Percentiles rank a stretch among this genome's conserved stretches.
phyloP scores from a whole-genome alignment of 2,888 invertebrate genomes.

The Aproaerema taeniolella region DNA sequence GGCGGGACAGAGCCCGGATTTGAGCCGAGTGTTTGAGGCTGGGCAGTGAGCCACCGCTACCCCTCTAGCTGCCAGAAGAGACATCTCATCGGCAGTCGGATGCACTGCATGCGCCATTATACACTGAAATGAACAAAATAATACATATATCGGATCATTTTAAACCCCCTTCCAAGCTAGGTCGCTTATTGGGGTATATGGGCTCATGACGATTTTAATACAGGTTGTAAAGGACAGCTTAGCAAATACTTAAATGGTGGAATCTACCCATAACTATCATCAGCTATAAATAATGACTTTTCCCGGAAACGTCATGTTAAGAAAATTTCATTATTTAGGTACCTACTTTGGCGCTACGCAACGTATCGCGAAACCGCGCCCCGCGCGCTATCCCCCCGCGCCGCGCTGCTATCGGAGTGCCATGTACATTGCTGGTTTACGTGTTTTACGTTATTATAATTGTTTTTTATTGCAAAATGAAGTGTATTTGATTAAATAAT shows the following conservation, averaged over 20 bases:
- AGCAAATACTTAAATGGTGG: too few relatives aligned
- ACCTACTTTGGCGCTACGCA: too few relatives aligned
- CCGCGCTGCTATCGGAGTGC: too few relatives aligned
- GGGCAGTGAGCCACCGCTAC: constrained; percentile 91
- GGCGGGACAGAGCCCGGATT: constrained; percentile 90
- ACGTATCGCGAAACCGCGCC: not conserved
- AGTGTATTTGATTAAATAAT: too few relatives aligned
- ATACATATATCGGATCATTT: not conserved
- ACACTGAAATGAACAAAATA: constrained; percentile 57
- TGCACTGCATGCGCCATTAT: constrained; percentile 92
- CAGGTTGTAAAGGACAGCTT: too few relatives aligned
- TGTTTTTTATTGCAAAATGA: too few relatives aligned
- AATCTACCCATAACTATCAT: too few relatives aligned
- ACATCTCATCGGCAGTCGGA: constrained; percentile 83
- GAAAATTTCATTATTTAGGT: too few relatives aligned
- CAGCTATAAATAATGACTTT: too few relatives aligned
- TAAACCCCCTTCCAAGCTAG: not conserved
- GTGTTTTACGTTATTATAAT: too few relatives aligned
- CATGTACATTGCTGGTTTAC: too few relatives aligned
- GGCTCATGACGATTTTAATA: not conserved
- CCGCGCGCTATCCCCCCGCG: not conserved
- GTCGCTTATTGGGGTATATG: not conserved
- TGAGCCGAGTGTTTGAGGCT: constrained; percentile 87
- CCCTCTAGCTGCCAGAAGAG: constrained; percentile 76
- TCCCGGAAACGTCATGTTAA: too few relatives aligned